Conservation (phyloP, 2,888 invertebrate species). For the Limnephilus rhombicus region DNA sequence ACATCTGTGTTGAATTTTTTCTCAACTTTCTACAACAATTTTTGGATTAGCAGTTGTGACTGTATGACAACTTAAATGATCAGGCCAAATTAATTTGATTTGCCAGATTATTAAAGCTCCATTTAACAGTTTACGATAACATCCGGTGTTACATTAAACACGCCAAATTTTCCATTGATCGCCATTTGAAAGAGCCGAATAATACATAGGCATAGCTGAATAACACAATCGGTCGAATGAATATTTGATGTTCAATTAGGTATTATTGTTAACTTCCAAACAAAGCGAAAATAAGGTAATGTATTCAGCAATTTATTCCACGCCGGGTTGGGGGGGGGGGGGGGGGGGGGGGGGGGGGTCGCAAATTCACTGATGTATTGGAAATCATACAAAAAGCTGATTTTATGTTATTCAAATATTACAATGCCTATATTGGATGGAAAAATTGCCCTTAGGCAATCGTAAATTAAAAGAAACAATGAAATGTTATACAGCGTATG, state of each 20-base stretch:
- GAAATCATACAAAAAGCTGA: slow-evolving; percentile 13
- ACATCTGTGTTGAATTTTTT: too few species aligned
- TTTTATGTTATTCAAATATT: background rate
- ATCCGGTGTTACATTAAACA: background rate
- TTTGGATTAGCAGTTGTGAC: too few species aligned
- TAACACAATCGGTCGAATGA: slow-evolving; percentile 23
- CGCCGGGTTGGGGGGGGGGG: background rate
- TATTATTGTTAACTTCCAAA: slow-evolving; percentile 37
- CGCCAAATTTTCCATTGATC: background rate
- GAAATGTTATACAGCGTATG: background rate
- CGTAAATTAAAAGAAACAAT: background rate
- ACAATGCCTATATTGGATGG: background rate
- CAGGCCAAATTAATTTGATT: background rate
- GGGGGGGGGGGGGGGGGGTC: too few species aligned
- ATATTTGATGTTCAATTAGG: slow-evolving; percentile 48
- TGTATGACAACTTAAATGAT: background rate
- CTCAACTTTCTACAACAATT: too few species aligned
- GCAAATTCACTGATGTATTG: slow-evolving; percentile 30
- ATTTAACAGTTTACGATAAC: background rate
- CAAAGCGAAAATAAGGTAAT: slow-evolving; percentile 42
- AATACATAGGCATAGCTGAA: background rate
- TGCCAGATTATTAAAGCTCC: background rate
- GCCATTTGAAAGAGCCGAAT: background rate
- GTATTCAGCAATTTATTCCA: slow-evolving; percentile 31
- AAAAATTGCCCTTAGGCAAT: background rate